A percentile compares a stretch with the other conserved stretches of the same genome.
These are phyloP conservation scores for Fringilla coelebs DNA, from an alignment of 2,797 vertebrate species.

Conservation along the genomic window DNA sequence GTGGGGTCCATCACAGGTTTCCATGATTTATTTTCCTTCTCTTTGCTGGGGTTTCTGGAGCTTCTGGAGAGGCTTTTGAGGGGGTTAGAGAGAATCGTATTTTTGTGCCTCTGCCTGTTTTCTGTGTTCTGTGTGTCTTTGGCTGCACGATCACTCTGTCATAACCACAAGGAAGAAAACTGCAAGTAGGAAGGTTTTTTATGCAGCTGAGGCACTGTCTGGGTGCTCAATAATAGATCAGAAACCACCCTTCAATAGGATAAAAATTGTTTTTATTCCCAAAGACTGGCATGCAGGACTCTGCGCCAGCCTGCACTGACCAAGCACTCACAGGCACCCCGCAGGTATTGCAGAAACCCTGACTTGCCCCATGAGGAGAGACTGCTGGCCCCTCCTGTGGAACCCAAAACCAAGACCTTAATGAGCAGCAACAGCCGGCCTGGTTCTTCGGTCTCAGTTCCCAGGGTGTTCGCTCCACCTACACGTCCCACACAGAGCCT, in stretches of 20 bases:
- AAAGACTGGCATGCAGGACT: neutral
- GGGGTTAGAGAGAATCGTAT: neutral
- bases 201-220: neutral
- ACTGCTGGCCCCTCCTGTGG: neutral
- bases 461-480: neutral
- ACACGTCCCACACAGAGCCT: neutral
- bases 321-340: neutral
- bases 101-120: neutral
- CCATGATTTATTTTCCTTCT: slow-evolving; percentile 34
- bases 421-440: neutral
- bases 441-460: neutral
- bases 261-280: neutral
- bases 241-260: neutral
- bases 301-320: neutral
- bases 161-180: neutral
- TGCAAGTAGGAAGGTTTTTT: accelerated
- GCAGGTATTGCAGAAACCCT: neutral
- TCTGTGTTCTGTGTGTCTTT: neutral
- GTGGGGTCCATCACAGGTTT: slow-evolving; percentile 35
- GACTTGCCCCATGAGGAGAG: neutral
- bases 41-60: slow-evolving; percentile 7
- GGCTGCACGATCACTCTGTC: neutral
- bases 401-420: neutral
- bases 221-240: neutral
- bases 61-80: neutral